Evolutionary conservation across 1,140 invertebrate genomes (phyloP).

Genomic region (Drosophila equinoxialis): DNA sequence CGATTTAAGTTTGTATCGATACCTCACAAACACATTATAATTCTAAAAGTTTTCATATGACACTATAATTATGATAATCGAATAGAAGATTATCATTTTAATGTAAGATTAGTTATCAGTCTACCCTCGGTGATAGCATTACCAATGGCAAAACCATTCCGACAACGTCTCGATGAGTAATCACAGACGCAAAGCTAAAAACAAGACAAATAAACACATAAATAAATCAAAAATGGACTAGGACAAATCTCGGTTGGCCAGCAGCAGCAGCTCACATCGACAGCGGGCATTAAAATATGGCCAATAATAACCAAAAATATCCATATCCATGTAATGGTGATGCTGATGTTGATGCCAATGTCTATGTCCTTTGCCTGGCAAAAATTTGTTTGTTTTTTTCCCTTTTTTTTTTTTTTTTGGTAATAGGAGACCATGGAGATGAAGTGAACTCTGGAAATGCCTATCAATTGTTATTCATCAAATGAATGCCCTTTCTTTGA

Average conservation of each 20-base stretch:
- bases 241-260: conserved; percentile 77
- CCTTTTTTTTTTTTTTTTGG: neutral
- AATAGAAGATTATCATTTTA: too few species aligned
- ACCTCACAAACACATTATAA: too few species aligned
- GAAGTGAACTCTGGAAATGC: conserved; percentile 1
- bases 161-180: conserved; percentile 58
- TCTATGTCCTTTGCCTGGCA: conserved; percentile 11
- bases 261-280: conserved; percentile 24
- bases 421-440: conserved; percentile 18
- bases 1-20: too few species aligned
- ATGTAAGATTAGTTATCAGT: too few species aligned
- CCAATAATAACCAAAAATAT: conserved; percentile 75
- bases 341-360: conserved; percentile 6
- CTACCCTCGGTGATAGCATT: neutral
- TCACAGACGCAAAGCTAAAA: conserved; percentile 75
- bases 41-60: too few species aligned
- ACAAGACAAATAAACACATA: conserved; percentile 79
- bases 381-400: neutral
- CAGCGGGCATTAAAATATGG: conserved; percentile 72
- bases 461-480: neutral
- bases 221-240: conserved; percentile 79
- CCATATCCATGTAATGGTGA: conserved; percentile 35
- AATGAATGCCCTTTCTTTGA: neutral
- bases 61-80: too few species aligned
- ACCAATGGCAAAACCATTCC: neutral